phyloP scores from a whole-genome alignment of 2,113 vertebrate genomes.

The Hystrix cristata region DNA sequence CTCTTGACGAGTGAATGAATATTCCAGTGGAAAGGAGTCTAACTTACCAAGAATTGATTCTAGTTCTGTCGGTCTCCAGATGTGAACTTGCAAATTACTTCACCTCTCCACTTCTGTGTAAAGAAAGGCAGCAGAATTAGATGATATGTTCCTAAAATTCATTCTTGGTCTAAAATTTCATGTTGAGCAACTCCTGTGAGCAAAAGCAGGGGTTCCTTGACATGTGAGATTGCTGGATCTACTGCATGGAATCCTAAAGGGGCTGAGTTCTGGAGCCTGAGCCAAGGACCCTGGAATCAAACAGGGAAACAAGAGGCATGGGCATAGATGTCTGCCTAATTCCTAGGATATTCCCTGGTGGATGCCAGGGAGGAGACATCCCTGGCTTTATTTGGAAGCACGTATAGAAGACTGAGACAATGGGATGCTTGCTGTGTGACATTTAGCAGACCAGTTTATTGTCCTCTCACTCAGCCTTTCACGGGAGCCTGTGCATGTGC shows the following conservation, averaged over 20 bases:
- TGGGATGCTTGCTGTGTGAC: neutral
- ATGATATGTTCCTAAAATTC: neutral
- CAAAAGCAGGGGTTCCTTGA: neutral
- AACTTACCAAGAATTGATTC: conserved; percentile 17
- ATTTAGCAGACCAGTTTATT: neutral
- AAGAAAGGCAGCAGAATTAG: conserved; percentile 15
- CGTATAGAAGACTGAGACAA: rapidly evolving
- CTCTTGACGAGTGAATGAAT: conserved; percentile 30
- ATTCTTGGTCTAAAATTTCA: conserved; percentile 6
- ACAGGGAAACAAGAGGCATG: neutral
- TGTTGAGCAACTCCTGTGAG: neutral
- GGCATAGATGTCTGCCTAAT: neutral
- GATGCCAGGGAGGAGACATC: neutral
- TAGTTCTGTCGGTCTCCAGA: neutral
- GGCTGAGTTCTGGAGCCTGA: neutral
- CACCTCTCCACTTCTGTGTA: neutral
- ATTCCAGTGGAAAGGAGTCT: conserved; percentile 6
- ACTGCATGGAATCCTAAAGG: neutral
- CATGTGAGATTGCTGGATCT: neutral
- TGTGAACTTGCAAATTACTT: conserved; percentile 41
- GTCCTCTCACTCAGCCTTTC: neutral
- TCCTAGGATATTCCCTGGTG: neutral
- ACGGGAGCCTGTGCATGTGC: neutral
- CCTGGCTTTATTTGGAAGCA: neutral
- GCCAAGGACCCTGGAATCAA: neutral